Conservation (phyloP, 2,797 vertebrate genomes). For the Artibeus lituratus region DNA sequence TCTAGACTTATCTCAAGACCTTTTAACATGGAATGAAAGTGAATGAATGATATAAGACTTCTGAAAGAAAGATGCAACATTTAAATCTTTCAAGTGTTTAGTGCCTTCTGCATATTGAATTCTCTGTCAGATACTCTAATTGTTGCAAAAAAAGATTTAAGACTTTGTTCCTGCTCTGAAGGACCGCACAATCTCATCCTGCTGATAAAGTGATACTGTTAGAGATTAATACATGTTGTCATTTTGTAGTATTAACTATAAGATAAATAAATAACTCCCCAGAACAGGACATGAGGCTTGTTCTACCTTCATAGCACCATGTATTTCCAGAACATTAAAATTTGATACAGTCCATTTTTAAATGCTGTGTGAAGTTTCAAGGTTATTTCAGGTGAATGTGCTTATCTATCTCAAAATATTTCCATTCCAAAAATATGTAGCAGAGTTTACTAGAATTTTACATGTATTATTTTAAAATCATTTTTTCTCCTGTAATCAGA, state of each 20-base stretch:
- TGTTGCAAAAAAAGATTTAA: neutral
- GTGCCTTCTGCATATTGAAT: neutral
- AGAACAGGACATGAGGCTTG: neutral
- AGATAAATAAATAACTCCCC: neutral
- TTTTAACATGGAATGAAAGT: neutral
- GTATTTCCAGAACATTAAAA: neutral
- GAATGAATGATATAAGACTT: neutral
- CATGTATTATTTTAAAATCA: neutral
- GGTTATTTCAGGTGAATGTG: neutral
- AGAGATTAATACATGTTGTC: neutral
- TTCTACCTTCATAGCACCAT: neutral
- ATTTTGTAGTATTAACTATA: neutral
- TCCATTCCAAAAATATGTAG: neutral
- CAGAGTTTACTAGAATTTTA: constrained; percentile 39
- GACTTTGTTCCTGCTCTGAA: neutral
- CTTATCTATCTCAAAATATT: constrained; percentile 37
- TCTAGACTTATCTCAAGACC: neutral
- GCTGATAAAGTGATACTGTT: neutral
- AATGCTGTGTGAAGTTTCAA: constrained; percentile 33
- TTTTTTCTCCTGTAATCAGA: neutral
- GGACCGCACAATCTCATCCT: neutral
- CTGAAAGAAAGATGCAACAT: neutral
- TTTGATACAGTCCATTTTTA: constrained; percentile 22
- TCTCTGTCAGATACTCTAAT: neutral
- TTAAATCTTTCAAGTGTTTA: neutral